Base-by-base conservation (phyloP, 2,797 vertebrate species). In the Peromyscus nudipes region DNA sequence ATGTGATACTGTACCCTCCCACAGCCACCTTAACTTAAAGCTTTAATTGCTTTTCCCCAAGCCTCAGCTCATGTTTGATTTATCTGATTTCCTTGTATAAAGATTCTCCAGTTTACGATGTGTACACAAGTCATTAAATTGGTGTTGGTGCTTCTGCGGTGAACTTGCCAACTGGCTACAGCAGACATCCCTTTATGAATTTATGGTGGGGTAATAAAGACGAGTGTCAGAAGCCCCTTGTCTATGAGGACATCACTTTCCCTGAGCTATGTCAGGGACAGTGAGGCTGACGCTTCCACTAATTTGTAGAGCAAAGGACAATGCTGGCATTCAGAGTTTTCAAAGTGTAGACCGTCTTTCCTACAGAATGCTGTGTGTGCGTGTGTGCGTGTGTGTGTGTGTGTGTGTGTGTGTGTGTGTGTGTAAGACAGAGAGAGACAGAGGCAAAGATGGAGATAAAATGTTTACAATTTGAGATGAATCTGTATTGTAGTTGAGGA, bases 141-240 rank as follows among this genome's bases (percentile, higher is more conserved):
- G 98, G 98, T 98, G 98, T 98, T 98, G 98, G 97, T 99, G 99
- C 99, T 99, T 99, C 99, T 99, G 98, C 98, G 99, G 98, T 98
- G 98, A 98, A 98, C 98, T 98, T 98, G 98, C 97, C 98, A 98
- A 96, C 92, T 98, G 98, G 97, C 95, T 98, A 94, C 96, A 98
- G 97, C 96, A 94, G 96, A 96, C 95, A 96, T 96, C 96, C 95
- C 97, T 98, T 98, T 98, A 98, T 99, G 98, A 99, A 99, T 99
- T 99, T 99, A 99, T 99, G 99, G 98, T 96, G 60, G 98, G 98
- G 98, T 98, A 98, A 98, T 98, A 99, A 98, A 99, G 98, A 98
- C 98, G 98, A 99, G 98, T 98, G 98, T 98, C 98, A 98, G 97
- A 98, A 98, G 97, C 96, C 96, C 96, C 96, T 97, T 97, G 96